Percentiles rank a stretch among this genome's conserved stretches.
Conservation (phyloP, 2,888 invertebrate genomes). For the Poecilus cupreus region DNA sequence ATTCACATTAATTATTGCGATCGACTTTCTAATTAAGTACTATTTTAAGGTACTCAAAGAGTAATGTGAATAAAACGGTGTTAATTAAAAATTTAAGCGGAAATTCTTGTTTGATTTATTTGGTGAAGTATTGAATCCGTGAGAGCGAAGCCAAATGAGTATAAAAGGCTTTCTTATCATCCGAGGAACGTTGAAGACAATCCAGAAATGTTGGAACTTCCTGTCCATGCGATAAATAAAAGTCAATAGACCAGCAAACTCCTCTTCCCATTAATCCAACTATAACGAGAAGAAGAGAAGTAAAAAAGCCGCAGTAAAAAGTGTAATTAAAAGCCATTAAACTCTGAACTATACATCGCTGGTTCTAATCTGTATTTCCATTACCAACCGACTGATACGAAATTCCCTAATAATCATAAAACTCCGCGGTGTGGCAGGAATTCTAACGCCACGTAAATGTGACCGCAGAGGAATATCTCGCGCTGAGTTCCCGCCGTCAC, state of each 20-base stretch:
- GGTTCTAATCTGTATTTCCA: constrained; percentile 52
- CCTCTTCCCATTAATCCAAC: constrained; percentile 47
- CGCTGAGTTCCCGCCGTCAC: neutral
- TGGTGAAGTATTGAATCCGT: neutral
- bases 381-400: constrained; percentile 50
- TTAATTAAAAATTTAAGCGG: neutral
- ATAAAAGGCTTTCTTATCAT: constrained; percentile 26
- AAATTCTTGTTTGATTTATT: neutral
- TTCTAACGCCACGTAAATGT: constrained; percentile 11
- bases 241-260: constrained; percentile 44
- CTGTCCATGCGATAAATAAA: constrained; percentile 39
- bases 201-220: neutral
- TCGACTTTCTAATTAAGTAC: too few relatives aligned
- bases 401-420: constrained; percentile 55
- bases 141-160: neutral
- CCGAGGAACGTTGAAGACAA: neutral
- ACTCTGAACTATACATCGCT: constrained; percentile 40
- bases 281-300: constrained; percentile 47
- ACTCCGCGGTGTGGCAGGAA: constrained; percentile 15
- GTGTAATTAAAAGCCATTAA: constrained; percentile 56
- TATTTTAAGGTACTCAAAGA: too few relatives aligned
- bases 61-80: neutral
- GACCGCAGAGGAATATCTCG: constrained; percentile 22
- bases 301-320: constrained; percentile 54
- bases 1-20: too few relatives aligned